phyloP scores from a whole-genome alignment of 2,888 invertebrate genomes.

The Lasioglossum marginatum region DNA sequence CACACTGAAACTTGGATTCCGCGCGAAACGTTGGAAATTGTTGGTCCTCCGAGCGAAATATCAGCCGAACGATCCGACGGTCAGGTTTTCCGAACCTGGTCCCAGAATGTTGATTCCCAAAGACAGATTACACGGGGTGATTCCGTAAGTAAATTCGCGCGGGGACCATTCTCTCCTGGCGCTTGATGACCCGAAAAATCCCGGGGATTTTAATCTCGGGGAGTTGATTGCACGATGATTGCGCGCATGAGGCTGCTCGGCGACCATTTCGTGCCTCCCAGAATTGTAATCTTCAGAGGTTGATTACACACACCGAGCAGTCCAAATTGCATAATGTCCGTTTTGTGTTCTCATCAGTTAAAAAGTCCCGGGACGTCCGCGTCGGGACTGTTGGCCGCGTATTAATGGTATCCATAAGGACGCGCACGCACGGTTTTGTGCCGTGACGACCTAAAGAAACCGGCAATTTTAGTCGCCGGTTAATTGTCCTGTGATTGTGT shows the following conservation, averaged over 20 bases:
- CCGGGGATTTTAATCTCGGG: neutral
- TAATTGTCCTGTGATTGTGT: neutral
- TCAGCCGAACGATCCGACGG: neutral
- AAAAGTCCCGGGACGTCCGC: neutral
- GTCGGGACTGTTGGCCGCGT: neutral
- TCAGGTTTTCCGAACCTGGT: neutral
- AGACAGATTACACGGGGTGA: neutral
- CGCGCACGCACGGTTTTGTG: neutral
- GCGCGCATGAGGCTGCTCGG: neutral
- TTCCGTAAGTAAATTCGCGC: neutral
- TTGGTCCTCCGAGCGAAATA: no score
- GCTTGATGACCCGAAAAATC: neutral
- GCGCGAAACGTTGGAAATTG: no score
- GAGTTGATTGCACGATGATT: conserved; percentile 8
- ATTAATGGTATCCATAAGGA: neutral
- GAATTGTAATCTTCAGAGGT: conserved; percentile 11
- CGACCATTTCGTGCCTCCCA: neutral
- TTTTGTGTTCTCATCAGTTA: neutral
- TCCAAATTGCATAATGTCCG: conserved; percentile 7
- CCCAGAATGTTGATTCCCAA: neutral
- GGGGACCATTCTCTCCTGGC: neutral
- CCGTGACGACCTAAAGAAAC: neutral
- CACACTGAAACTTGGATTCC: no score
- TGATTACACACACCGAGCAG: neutral
- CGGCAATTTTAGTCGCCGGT: neutral